Conservation (phyloP, 37 sponge, comb jelly and placozoan genomes). For the Beroe ovata region DNA sequence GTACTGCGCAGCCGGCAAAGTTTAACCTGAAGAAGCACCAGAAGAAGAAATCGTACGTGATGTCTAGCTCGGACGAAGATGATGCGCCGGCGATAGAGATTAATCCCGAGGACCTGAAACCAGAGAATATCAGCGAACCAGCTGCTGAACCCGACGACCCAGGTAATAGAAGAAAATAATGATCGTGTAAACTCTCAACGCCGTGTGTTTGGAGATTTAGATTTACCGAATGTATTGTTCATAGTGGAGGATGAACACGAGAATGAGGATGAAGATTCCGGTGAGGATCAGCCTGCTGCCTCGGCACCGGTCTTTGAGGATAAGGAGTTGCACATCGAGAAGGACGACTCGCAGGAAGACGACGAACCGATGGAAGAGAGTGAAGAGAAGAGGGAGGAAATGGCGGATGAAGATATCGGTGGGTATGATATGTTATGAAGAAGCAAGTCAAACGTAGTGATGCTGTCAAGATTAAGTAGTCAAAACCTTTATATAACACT, state of each 20-base stretch:
- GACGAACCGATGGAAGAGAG: neutral
- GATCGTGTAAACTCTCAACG: too few relatives aligned
- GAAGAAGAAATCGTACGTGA: constrained; percentile 18
- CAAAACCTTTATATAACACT: too few relatives aligned
- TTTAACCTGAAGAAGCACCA: constrained; percentile 63
- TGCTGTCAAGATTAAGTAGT: too few relatives aligned
- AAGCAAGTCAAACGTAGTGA: too few relatives aligned
- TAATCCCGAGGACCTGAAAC: constrained; percentile 45
- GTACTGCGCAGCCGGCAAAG: constrained; percentile 62
- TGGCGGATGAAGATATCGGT: constrained; percentile 43
- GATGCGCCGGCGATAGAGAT: neutral
- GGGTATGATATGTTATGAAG: too few relatives aligned
- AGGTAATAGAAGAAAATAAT: too few relatives aligned
- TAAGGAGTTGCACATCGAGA: constrained; percentile 15
- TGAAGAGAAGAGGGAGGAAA: neutral
- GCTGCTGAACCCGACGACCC: constrained; percentile 49
- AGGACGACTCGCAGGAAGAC: constrained; percentile 10
- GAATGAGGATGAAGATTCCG: neutral
- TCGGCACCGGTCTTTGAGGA: constrained; percentile 16
- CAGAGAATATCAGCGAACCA: constrained; percentile 44
- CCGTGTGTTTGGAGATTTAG: too few relatives aligned
- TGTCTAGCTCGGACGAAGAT: neutral
- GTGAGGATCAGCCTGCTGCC: neutral
- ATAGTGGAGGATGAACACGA: neutral
- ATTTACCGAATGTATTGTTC: too few relatives aligned